Evolutionary conservation across 2,888 invertebrate genomes (phyloP), one percentile per base, ranked within the genome.

Genomic region (Hirtodrosophila duncani): DNA sequence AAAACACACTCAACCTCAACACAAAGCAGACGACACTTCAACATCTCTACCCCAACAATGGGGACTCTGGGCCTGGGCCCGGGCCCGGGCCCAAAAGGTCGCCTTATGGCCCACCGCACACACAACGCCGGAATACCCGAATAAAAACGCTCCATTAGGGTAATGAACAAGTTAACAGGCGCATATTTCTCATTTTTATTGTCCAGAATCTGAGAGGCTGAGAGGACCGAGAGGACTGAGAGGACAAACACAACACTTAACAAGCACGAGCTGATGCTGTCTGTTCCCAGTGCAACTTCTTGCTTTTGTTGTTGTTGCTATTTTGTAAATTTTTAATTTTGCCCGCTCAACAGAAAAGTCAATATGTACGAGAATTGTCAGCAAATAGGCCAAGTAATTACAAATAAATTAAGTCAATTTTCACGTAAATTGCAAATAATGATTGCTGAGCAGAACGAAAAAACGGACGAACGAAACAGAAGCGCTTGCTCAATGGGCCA

Each of bases 121-220:
- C 33, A 46, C 68, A 63, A 26, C n/a, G 8, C n/a, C 3, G 9
- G 9, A 4, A 3, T 4, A 26, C 3, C n/a, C 3, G 7, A n/a
- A 46, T 49, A 21, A 62, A 67, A 81, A 60, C 63, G 58, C 79
- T 81, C 82, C 81, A 75, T 75, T 75, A 75, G 78, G 75, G 78
- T 75, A 75, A 75, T 75, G 75, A 75, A 81, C 79, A 75, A 75
- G 74, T 80, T 82, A 75, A 75, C 82, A 75, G 79, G 61, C 63
- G 66, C 55, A 69, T 74, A 77, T 82, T 70, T 74, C 64, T 81
- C 69, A 67, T 70, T 56, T 51, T 56, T 56, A 52, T 51, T 30
- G 30, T 20, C n/a, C n/a, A n/a, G n/a, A n/a, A n/a, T n/a, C n/a
- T n/a, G n/a, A n/a, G n/a, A n/a, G n/a, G n/a, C n/a, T n/a, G n/a